Evolutionary conservation across 2,888 invertebrate species (phyloP).

Genomic region (Leptogaster cylindrica): DNA sequence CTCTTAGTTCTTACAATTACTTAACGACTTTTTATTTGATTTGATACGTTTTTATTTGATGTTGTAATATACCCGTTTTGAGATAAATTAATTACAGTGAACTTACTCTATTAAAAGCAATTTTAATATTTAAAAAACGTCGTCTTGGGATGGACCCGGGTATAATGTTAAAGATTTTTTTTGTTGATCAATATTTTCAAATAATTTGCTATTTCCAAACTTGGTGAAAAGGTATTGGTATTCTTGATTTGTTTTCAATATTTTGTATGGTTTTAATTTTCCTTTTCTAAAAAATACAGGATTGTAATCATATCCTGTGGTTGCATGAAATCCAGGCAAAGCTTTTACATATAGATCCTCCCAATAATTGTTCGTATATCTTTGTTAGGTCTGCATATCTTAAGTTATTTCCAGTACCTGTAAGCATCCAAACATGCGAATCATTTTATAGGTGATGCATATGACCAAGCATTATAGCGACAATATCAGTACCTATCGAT

Average conservation of each 20-base stretch:
- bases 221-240: not conserved
- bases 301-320: constrained; percentile 29
- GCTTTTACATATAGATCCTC: constrained; percentile 17
- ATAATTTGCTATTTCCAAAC: constrained; percentile 2
- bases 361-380: not conserved
- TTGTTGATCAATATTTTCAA: too few relatives aligned
- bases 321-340: constrained; percentile 24
- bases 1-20: too few relatives aligned
- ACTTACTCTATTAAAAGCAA: too few relatives aligned
- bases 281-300: constrained; percentile 33
- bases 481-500: constrained; percentile 38
- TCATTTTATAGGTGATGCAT: too few relatives aligned
- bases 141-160: too few relatives aligned
- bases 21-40: too few relatives aligned
- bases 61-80: too few relatives aligned
- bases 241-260: not conserved
- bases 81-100: too few relatives aligned
- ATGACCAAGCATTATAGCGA: constrained; percentile 32
- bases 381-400: constrained; percentile 10
- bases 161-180: too few relatives aligned
- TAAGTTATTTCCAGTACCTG: constrained; percentile 12
- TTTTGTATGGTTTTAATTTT: constrained; percentile 14
- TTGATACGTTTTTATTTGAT: too few relatives aligned
- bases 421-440: not conserved
- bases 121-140: too few relatives aligned